Conservation (phyloP, 37 sponge, comb jelly and placozoan species). For the Tethya wilhelma region DNA sequence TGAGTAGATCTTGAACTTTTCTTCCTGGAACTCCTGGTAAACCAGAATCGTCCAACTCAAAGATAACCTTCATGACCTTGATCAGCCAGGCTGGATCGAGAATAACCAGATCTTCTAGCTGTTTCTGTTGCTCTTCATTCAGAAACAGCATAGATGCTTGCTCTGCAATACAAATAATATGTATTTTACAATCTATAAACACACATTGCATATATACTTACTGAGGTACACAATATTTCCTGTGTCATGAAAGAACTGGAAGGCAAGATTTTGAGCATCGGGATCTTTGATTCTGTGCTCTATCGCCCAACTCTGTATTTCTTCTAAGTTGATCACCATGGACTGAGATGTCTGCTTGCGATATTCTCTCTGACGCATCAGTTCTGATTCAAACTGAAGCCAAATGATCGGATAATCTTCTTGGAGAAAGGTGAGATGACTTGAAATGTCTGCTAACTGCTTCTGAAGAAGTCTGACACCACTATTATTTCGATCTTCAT, state of each 20-base stretch:
- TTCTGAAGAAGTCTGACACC: conserved; percentile 39
- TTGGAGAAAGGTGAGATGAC: conserved; percentile 21
- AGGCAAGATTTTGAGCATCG: conserved; percentile 28
- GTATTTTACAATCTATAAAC: too few species aligned
- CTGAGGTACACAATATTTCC: conserved; percentile 37
- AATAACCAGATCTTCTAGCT: conserved; percentile 32
- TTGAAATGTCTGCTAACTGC: conserved; percentile 6
- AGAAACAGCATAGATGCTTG: conserved; percentile 12
- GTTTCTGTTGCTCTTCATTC: conserved; percentile 23
- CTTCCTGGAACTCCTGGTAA: not conserved
- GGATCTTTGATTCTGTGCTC: not conserved
- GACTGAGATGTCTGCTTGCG: not conserved
- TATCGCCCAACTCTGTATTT: not conserved
- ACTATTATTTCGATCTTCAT: conserved; percentile 20
- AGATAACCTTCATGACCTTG: conserved; percentile 51
- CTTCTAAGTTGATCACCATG: not conserved
- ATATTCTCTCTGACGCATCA: not conserved
- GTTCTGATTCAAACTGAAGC: conserved; percentile 29
- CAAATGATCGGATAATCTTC: conserved; percentile 51
- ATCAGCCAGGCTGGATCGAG: conserved; percentile 54
- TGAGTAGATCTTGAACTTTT: not conserved
- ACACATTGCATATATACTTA: too few species aligned
- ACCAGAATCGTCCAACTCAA: conserved; percentile 9
- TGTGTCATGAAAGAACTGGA: conserved; percentile 69
- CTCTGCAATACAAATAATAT: not conserved